Evolutionary conservation across 2,888 invertebrate species (phyloP), one percentile per base, ranked within the genome.

Genomic region (Eudasyphora cyanicolor): DNA sequence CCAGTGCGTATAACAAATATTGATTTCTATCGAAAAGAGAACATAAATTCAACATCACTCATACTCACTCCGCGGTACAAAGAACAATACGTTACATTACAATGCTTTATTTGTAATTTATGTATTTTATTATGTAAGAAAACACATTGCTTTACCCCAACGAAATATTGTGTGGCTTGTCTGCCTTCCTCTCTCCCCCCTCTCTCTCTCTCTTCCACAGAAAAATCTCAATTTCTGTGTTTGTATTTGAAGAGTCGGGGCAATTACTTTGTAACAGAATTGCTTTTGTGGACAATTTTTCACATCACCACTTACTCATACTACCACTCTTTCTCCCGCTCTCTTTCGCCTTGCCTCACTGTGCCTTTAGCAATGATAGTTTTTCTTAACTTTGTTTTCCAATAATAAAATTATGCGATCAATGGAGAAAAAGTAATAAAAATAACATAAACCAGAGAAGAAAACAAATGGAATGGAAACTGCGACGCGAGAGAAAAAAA

Each of bases 1-100:
- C n/a, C 27, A 12, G 12, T 14, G 57, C 57, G 57, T 57, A 57
- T 57, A 27, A 57, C 57, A 57, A 57, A 57, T 57, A 57, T 57
- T 27, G 57, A 57, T 57, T 57, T 57, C 14, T 27, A 27, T 57
- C 45, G n/a, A 45, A 45, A n/a, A 3, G 10, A 51, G n/a, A 19
- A 21, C 51, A 51, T 19, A 51, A 51, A 21, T 21, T 51, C 7
- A 21, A 21, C 24, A 51, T 51, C 21, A 51, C 51, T 51, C 51
- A 51, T 51, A 21, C 51, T 17, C 38, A 38, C 49, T 17, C 2
- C 49, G 17, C 17, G 49, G n/a, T 14, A 49, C 17, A 14, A n/a
- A n/a, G n/a, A n/a, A n/a, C n/a, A n/a, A n/a, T n/a, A 6, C 14
- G 45, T n/a, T 45, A 45, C 4, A n/a, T 45, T n/a, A n/a, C n/a